Base-by-base conservation (phyloP, 2,888 invertebrate genomes). In the Drymonia ruficornis region DNA sequence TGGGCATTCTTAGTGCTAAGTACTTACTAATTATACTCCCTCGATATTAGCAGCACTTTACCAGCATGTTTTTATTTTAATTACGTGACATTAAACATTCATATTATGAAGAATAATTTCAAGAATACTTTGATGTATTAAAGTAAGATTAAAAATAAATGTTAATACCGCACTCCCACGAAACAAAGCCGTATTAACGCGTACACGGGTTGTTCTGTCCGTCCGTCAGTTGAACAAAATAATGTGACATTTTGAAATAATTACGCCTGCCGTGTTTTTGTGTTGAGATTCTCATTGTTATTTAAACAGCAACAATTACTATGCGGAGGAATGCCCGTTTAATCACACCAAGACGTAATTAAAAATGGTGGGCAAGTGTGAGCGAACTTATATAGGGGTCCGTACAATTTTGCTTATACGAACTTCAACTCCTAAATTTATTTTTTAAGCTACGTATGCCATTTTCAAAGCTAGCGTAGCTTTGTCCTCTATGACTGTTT, bases 201-300 rank as follows among this genome's bases (percentile, higher is more conserved):
- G 56, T 50, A 62, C 64, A 49, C 45, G 65, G 60, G 59, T 53
- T 44, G 49, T 40, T 52, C 38, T 56, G 64, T 58, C 47, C 54
- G 65, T 59, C 62, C 46, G 63, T 67, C 65, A 62, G 67, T 56
- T 57, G 59, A 63, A 71, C 68, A 74, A 67, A 73, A 80, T 76
- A 74, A 78, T 76, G 78, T 77, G 82, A 81, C 83, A 84, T 84
- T 83, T 81, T 63, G 61, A 72, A 74, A 79, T 80, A 84, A 83
- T 83, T 78, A 63, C 64, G 18, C 18, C 2, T 19, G 18, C 23
- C n/a, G 43, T 40, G 50, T 61, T 68, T 70, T 59, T 61, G 53
- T 62, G 53, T 62, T 52, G 43, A 67, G 52, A 59, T 57, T 56
- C 63, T 60, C 72, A 75, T 78, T 76, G 71, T 77, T 72, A 69